Base-by-base conservation (phyloP, 1,140 invertebrate species). In the Nixonia krombeini region DNA sequence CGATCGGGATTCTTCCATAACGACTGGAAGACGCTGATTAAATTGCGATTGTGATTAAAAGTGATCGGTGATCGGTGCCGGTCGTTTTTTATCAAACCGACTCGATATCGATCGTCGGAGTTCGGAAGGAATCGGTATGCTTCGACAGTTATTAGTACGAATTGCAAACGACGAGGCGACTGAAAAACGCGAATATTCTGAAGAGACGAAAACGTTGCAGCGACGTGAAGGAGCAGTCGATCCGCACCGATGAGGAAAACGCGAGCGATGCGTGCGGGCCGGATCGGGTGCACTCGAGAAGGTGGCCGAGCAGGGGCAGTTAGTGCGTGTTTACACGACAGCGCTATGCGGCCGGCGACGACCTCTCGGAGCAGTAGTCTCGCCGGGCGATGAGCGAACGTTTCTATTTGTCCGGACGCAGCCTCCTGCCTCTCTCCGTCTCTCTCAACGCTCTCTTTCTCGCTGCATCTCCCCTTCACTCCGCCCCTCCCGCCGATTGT, bases 321-420 rank as follows among this genome's bases (percentile, higher is more conserved):
- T 84, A 83, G 81, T 78, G 79, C 82, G 81, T 84, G 82, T 84
- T 84, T 84, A 83, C 82, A 84, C 81, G 82, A 83, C 78, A 80
- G 71, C 75, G 78, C 79, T 81, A 83, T 83, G 82, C 76, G 76
- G 78, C 76, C 77, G 74, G 70, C 74, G 76, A 81, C 79, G 77
- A 73, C 44, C 53, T 73, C 68, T 52, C 69, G 46, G 52, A 33
- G 50, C 29, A n/a, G 26, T 23, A 37, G 23, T 45, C 45, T 33
- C 44, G 42, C 13, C 49, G 33, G 23, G 23, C 12, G 17, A 23
- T 13, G 18, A n/a, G 66, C 59, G 68, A 77, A 83, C 80, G 76
- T 83, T 83, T 83, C 80, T 84, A 83, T 83, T 83, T 83, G 79
- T 78, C 75, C 66, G 75, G 70, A n/a, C 29, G 74, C 74, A 76